Evolutionary conservation across 2,113 vertebrate genomes (phyloP), one percentile per base, ranked within the genome.

Genomic region (Podarcis raffonei): DNA sequence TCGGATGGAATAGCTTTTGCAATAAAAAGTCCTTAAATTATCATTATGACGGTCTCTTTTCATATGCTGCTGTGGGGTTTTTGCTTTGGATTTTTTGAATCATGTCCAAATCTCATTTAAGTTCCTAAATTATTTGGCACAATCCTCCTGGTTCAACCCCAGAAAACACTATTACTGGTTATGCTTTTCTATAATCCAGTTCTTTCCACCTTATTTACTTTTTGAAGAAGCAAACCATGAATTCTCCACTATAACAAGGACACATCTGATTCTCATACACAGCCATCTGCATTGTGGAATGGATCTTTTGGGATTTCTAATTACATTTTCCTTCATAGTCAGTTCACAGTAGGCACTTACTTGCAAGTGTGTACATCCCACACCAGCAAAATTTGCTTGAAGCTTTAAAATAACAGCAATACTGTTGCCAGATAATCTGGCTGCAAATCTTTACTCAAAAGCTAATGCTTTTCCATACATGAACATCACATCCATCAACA

Each of bases 1-100:
- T 78, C 16, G 65, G 23, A 86, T 83, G 62, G 8, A 68, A 65
- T 1, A 83, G 65, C 79, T 89, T 8, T 82, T 77, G 20, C 7
- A 18, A 57, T 69, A 25, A 85, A 91, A n/a, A 92, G 30, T 27
- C 32, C 90, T 82, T 8, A 83, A 1, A 42, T 42, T 42, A 42
- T 42, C 7, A 42, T 0, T 78, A 1, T 8, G 78, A 83, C 82
- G 87, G 72, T 9, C 42, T 1, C 9, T 27, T 79, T 48, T 87
- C 22, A 71, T 68, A 74, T 30, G 32, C 0, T 57, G 68, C 12
- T 39, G 1, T 13, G 25, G 77, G 3, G 22, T 79, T 66, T 80
- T 20, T 8, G 23, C 8, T 82, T 13, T 66, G 25, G 25, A 53
- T 53, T 53, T 53, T 12, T 53, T 48, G n/a, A 13, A 62, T 22